These are phyloP conservation scores for Phaedon cochleariae DNA, from an alignment of 2,888 invertebrate species.

Conservation along the genomic window DNA sequence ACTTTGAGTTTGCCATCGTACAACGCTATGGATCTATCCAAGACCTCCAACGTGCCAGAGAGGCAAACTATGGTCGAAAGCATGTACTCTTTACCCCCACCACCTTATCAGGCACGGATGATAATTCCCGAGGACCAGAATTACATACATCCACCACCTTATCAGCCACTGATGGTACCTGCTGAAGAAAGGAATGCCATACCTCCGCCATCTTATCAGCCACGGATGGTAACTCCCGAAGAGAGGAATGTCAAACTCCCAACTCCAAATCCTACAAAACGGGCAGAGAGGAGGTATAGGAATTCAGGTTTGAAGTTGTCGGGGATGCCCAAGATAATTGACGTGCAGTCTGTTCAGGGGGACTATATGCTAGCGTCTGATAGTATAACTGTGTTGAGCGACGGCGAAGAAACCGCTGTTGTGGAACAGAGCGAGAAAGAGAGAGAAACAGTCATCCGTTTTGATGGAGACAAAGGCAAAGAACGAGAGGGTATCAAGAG, in stretches of 20 bases:
- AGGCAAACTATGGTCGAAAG: too few species aligned
- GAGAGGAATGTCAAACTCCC: too few species aligned
- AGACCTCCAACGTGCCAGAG: too few species aligned
- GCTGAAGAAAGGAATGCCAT: not conserved
- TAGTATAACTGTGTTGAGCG: constrained; percentile 17
- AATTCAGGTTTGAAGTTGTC: not conserved
- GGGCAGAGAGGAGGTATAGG: not conserved
- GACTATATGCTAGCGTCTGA: constrained; percentile 6
- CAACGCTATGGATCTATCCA: too few species aligned
- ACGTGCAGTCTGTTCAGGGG: constrained; percentile 23
- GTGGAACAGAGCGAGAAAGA: not conserved
- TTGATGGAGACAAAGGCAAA: not conserved
- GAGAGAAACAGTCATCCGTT: not conserved
- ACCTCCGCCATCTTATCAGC: too few species aligned
- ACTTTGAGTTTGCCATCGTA: too few species aligned
- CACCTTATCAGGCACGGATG: too few species aligned
- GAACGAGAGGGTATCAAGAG: not conserved
- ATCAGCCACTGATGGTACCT: not conserved
- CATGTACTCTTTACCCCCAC: too few species aligned
- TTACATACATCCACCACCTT: too few species aligned
- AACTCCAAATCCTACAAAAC: too few species aligned
- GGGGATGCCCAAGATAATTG: constrained; percentile 22
- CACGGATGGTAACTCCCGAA: too few species aligned
- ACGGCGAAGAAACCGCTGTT: not conserved
- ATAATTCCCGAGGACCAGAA: too few species aligned